A percentile compares a stretch with the other conserved stretches of the same genome.
phyloP scores from a whole-genome alignment of 2,888 invertebrate species.

The Cosmia trapezina region DNA sequence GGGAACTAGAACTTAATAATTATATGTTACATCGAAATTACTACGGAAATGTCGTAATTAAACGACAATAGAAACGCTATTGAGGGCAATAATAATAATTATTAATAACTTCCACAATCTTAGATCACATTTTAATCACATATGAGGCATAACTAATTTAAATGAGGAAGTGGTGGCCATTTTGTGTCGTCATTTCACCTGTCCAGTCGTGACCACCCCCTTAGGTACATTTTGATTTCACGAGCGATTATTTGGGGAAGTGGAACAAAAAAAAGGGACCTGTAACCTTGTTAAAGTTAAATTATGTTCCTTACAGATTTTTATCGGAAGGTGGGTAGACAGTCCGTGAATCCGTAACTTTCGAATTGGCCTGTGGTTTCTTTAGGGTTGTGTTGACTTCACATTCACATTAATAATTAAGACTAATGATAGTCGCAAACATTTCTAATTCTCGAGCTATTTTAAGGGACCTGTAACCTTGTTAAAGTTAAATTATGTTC shows the following conservation, averaged over 20 bases:
- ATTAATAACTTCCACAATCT: conserved; percentile 60
- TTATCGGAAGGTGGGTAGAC: conserved; percentile 40
- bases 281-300: conserved; percentile 56
- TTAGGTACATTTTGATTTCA: conserved; percentile 74
- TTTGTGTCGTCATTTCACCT: conserved; percentile 66
- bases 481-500: conserved; percentile 54
- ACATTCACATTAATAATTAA: neutral
- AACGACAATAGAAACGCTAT: conserved; percentile 31
- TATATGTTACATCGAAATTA: conserved; percentile 13
- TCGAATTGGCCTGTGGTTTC: conserved; percentile 29
- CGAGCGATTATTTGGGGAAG: conserved; percentile 75
- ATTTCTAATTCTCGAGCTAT: too few relatives aligned
- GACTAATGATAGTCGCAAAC: too few relatives aligned
- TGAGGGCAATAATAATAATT: conserved; percentile 35
- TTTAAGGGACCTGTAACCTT: conserved; percentile 66
- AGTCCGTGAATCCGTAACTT: conserved; percentile 32
- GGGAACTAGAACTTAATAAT: neutral
- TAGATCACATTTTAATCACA: conserved; percentile 61
- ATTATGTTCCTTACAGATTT: conserved; percentile 54
- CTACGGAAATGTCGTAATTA: conserved; percentile 48
- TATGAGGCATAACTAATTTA: conserved; percentile 61
- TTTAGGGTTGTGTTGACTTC: conserved; percentile 7
- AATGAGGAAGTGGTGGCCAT: conserved; percentile 61
- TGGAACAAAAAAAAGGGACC: conserved; percentile 66
- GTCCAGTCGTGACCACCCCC: conserved; percentile 57